Evolutionary conservation across 2,888 invertebrate species (phyloP).

Genomic region (Cerastis leucographa): DNA sequence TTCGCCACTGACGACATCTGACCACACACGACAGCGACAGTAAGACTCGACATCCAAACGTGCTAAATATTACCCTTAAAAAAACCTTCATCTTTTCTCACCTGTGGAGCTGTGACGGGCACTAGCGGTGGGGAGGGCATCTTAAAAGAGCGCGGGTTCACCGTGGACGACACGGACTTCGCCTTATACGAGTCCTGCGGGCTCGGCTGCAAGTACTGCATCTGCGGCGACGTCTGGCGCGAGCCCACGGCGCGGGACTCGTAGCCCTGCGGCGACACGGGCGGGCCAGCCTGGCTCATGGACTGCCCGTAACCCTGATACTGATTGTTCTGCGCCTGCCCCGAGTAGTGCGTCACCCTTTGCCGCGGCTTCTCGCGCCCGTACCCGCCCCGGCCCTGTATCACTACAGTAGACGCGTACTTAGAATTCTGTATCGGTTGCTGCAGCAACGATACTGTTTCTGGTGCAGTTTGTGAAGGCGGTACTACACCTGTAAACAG

Average conservation of each 20-base stretch:
- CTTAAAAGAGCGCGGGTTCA: constrained; percentile 82
- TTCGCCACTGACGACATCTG: constrained; percentile 62
- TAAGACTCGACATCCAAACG: constrained; percentile 13
- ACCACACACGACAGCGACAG: constrained; percentile 1
- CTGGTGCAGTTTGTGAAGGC: constrained; percentile 88
- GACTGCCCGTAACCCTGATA: constrained; percentile 78
- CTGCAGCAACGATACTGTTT: constrained; percentile 87
- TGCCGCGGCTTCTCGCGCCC: constrained; percentile 82
- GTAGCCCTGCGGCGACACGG: constrained; percentile 68
- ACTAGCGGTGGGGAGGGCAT: constrained; percentile 87
- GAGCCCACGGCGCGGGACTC: constrained; percentile 66
- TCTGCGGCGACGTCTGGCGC: constrained; percentile 75
- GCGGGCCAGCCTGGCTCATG: constrained; percentile 62
- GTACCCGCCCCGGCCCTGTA: constrained; percentile 82
- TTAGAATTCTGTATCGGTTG: constrained; percentile 84
- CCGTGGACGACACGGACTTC: constrained; percentile 70
- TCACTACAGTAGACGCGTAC: constrained; percentile 82
- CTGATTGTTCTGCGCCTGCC: constrained; percentile 70
- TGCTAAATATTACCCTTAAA: neutral
- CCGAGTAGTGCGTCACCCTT: constrained; percentile 78
- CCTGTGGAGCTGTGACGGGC: constrained; percentile 80
- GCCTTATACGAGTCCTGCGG: constrained; percentile 79
- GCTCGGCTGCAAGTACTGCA: constrained; percentile 83
- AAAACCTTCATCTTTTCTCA: constrained; percentile 50
- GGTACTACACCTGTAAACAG: constrained; percentile 78